Evolutionary conservation across 2,797 vertebrate genomes (phyloP).

Genomic region (Paratrypauchen microcephalus): DNA sequence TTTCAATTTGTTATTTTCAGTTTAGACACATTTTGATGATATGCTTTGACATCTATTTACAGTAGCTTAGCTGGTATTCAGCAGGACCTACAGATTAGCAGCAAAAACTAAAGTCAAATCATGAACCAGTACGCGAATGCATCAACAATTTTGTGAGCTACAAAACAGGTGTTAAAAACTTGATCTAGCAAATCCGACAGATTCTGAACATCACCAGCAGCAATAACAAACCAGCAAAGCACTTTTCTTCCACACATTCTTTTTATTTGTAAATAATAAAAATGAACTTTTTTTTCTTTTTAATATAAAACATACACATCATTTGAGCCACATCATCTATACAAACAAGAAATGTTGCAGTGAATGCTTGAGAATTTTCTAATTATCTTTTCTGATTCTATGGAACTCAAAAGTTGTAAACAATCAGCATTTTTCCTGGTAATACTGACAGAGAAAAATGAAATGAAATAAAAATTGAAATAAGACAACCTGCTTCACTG

Average conservation of each 20-base stretch:
- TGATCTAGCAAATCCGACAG: not conserved
- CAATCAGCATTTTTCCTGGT: conserved; percentile 74
- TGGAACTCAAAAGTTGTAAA: conserved; percentile 84
- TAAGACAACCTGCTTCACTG: conserved; percentile 78
- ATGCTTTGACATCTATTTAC: too few relatives aligned
- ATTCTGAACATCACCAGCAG: not conserved
- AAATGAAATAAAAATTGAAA: conserved; percentile 42
- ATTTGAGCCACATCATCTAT: conserved; percentile 84
- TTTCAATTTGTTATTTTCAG: too few relatives aligned
- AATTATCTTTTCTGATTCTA: conserved; percentile 69
- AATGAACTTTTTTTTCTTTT: conserved; percentile 73
- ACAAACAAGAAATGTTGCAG: conserved; percentile 83
- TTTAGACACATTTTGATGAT: too few relatives aligned
- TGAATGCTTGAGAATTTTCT: conserved; percentile 76
- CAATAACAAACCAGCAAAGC: conserved; percentile 4
- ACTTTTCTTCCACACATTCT: conserved; percentile 80
- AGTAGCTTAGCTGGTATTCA: too few relatives aligned
- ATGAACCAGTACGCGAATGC: too few relatives aligned
- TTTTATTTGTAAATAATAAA: conserved; percentile 88
- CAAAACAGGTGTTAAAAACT: too few relatives aligned
- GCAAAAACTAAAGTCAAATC: too few relatives aligned
- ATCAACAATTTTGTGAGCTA: too few relatives aligned
- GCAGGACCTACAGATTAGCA: too few relatives aligned
- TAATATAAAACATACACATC: conserved; percentile 85
- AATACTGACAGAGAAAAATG: conserved; percentile 76